A percentile compares a stretch with the other conserved stretches of the same genome.
phyloP scores from a whole-genome alignment of 1,140 invertebrate genomes.

The Diuraphis noxia region DNA sequence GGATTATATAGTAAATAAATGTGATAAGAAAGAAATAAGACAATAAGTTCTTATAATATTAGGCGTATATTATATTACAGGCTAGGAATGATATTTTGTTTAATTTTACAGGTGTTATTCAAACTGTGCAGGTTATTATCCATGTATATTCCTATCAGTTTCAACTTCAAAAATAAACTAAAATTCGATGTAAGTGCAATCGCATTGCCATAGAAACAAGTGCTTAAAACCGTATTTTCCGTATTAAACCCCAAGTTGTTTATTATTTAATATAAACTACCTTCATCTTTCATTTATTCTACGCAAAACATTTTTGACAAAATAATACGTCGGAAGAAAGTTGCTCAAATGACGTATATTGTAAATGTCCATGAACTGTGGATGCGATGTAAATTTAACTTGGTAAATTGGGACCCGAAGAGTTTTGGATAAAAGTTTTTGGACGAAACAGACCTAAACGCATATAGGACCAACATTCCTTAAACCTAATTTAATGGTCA shows the following conservation, averaged over 20 bases:
- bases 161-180: too few species aligned
- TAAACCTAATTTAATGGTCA: neutral
- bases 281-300: neutral
- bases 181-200: too few species aligned
- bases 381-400: neutral
- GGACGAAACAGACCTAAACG: neutral
- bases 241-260: neutral
- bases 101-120: too few species aligned
- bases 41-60: too few species aligned
- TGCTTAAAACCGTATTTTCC: neutral
- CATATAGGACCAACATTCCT: neutral
- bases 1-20: neutral
- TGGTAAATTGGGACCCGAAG: neutral
- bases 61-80: too few species aligned
- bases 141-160: too few species aligned
- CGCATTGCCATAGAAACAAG: neutral
- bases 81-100: too few species aligned
- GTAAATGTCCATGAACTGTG: neutral
- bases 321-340: neutral
- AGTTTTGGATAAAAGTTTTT: conserved; percentile 1
- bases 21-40: neutral
- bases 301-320: neutral
- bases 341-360: neutral
- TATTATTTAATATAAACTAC: neutral
- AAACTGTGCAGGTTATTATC: too few species aligned